phyloP scores from a whole-genome alignment of 2,888 invertebrate species.

The Bellardia bayeri region DNA sequence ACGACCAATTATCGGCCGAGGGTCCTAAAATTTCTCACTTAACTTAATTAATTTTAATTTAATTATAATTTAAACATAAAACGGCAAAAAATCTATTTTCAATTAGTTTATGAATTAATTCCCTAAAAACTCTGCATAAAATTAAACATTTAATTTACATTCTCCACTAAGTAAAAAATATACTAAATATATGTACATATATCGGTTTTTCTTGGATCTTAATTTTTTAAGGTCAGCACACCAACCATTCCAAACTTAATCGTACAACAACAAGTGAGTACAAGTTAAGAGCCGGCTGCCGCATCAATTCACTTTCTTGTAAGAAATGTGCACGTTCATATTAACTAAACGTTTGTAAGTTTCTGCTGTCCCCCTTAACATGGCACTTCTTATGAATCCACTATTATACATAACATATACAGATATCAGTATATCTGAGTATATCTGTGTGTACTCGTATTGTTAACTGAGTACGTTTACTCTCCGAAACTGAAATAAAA shows the following conservation, averaged over 20 bases:
- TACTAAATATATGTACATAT: not conserved
- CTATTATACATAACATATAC: not conserved
- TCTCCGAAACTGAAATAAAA: constrained; percentile 9
- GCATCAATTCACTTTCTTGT: constrained; percentile 66
- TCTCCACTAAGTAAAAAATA: not conserved
- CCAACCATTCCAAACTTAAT: constrained; percentile 3
- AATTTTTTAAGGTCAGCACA: constrained; percentile 47
- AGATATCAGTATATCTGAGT: constrained; percentile 1
- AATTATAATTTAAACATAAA: no score
- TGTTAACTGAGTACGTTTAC: constrained; percentile 16
- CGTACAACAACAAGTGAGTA: not conserved
- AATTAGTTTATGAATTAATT: not conserved
- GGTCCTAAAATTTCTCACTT: no score
- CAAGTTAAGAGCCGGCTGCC: constrained; percentile 11
- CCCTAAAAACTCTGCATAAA: not conserved
- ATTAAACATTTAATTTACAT: constrained; percentile 28
- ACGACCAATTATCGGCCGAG: no score
- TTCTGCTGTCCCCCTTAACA: constrained; percentile 37
- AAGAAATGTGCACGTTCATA: constrained; percentile 64
- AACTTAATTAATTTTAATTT: no score
- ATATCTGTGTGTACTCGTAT: constrained; percentile 16
- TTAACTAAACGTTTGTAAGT: constrained; percentile 25
- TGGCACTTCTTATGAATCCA: constrained; percentile 27
- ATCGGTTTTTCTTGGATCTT: constrained; percentile 4
- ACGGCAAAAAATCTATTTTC: no score